A percentile compares a stretch with the other conserved stretches of the same genome.
Conservation (phyloP, 35 echinoderm and acorn worm genomes). For the Apostichopus parvimensis region DNA sequence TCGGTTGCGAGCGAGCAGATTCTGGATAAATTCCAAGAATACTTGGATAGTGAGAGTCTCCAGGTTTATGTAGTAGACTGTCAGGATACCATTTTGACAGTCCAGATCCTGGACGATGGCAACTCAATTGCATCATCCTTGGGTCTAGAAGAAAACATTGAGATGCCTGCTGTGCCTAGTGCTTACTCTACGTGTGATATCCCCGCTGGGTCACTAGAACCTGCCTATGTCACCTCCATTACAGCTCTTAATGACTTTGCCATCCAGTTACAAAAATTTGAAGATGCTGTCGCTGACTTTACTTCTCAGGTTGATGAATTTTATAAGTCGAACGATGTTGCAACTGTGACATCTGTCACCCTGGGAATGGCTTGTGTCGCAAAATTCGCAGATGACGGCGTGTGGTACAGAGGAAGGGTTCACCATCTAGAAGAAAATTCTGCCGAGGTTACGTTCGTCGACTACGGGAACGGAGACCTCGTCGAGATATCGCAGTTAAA, state of each 20-base stretch:
- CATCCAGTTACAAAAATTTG: constrained; percentile 62
- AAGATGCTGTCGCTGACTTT: constrained; percentile 22
- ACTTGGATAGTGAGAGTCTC: constrained; percentile 32
- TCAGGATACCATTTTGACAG: not conserved
- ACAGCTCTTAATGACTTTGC: constrained; percentile 49
- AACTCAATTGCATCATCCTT: constrained; percentile 29
- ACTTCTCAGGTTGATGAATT: constrained; percentile 38
- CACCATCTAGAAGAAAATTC: constrained; percentile 40
- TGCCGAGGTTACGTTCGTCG: constrained; percentile 60
- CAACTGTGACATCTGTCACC: not conserved
- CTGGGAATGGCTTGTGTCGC: constrained; percentile 65
- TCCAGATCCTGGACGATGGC: constrained; percentile 55
- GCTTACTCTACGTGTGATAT: constrained; percentile 10
- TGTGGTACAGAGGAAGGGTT: constrained; percentile 71
- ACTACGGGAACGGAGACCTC: constrained; percentile 75
- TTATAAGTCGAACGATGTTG: constrained; percentile 17
- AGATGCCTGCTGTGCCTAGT: not conserved
- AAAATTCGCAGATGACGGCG: constrained; percentile 76
- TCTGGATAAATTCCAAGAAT: constrained; percentile 42
- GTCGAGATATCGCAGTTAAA: constrained; percentile 48
- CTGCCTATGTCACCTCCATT: constrained; percentile 42
- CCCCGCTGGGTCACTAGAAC: constrained; percentile 16
- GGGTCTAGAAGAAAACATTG: not conserved
- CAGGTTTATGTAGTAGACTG: constrained; percentile 4
- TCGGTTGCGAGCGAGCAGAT: not conserved